Evolutionary conservation across 2,888 invertebrate species (phyloP).

Genomic region (Andrena chrysosceles): DNA sequence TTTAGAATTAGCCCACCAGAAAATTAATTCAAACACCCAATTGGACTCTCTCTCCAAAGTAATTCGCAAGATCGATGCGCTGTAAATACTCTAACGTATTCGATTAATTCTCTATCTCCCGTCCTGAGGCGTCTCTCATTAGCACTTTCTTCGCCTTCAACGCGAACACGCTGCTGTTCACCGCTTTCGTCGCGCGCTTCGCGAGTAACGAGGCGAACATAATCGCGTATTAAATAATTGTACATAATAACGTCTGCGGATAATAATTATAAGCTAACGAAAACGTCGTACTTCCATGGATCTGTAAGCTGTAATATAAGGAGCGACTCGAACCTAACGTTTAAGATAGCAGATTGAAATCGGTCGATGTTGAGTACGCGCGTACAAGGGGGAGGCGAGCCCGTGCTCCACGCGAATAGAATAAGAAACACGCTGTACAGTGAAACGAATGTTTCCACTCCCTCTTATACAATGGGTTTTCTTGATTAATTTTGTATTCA

Average conservation of each 20-base stretch:
- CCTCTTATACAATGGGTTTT: constrained; percentile 32
- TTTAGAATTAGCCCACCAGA: neutral
- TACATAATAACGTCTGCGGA: constrained; percentile 58
- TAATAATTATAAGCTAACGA: constrained; percentile 59
- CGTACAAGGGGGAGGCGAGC: constrained; percentile 37
- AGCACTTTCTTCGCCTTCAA: constrained; percentile 34
- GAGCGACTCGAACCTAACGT: constrained; percentile 40
- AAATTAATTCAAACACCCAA: neutral
- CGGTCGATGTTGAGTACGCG: constrained; percentile 52
- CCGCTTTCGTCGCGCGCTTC: constrained; percentile 41
- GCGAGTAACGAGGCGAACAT: constrained; percentile 36
- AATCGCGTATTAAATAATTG: constrained; percentile 50
- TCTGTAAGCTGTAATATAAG: constrained; percentile 75
- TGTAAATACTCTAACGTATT: constrained; percentile 67
- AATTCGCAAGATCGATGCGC: constrained; percentile 34
- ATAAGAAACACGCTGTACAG: constrained; percentile 61
- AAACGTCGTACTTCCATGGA: constrained; percentile 73
- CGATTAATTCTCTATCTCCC: constrained; percentile 56
- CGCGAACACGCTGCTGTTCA: constrained; percentile 38
- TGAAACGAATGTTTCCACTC: constrained; percentile 54
- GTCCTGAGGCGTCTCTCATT: constrained; percentile 52
- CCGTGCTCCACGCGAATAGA: constrained; percentile 55
- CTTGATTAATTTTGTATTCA: constrained; percentile 23
- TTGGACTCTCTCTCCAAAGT: neutral
- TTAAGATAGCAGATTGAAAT: constrained; percentile 55